These are phyloP conservation scores for Drosophila subpulchrella DNA, from an alignment of 1,140 invertebrate genomes.

Conservation along the genomic window DNA sequence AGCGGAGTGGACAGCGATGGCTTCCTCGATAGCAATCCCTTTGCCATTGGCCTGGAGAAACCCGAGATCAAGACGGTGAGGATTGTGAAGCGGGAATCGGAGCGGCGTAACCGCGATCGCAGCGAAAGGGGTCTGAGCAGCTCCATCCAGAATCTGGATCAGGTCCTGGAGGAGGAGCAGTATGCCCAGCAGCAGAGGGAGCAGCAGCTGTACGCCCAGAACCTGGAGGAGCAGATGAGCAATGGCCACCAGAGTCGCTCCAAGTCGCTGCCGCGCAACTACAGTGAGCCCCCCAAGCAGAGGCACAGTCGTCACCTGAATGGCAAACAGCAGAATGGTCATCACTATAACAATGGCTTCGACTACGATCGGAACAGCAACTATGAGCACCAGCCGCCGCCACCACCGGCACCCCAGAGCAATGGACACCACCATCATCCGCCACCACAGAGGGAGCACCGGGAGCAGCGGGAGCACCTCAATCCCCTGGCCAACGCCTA, in stretches of 20 bases:
- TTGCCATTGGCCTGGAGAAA: constrained; percentile 92
- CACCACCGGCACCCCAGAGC: constrained; percentile 14
- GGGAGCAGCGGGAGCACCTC: constrained; percentile 66
- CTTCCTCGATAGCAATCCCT: constrained; percentile 85
- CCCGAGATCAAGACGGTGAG: constrained; percentile 96
- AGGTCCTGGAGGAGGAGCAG: constrained; percentile 86
- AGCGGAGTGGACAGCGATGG: constrained; percentile 85
- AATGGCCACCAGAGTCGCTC: constrained; percentile 74
- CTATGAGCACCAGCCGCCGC: constrained; percentile 73
- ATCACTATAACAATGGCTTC: constrained; percentile 62
- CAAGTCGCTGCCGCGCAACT: constrained; percentile 76
- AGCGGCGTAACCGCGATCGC: constrained; percentile 91
- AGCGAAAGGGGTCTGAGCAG: constrained; percentile 85
- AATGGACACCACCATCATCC: too few species aligned
- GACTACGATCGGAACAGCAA: constrained; percentile 79
- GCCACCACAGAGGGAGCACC: too few species aligned
- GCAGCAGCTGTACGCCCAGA: constrained; percentile 57
- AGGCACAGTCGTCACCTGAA: constrained; percentile 62
- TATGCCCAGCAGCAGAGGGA: constrained; percentile 56
- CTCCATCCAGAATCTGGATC: constrained; percentile 85
- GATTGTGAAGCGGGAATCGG: constrained; percentile 96
- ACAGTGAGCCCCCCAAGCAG: constrained; percentile 72
- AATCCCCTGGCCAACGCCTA: constrained; percentile 82
- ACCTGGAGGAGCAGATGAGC: constrained; percentile 62
- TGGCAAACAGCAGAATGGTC: constrained; percentile 71